phyloP scores from a whole-genome alignment of 2,113 vertebrate genomes.

The Proteles cristata region DNA sequence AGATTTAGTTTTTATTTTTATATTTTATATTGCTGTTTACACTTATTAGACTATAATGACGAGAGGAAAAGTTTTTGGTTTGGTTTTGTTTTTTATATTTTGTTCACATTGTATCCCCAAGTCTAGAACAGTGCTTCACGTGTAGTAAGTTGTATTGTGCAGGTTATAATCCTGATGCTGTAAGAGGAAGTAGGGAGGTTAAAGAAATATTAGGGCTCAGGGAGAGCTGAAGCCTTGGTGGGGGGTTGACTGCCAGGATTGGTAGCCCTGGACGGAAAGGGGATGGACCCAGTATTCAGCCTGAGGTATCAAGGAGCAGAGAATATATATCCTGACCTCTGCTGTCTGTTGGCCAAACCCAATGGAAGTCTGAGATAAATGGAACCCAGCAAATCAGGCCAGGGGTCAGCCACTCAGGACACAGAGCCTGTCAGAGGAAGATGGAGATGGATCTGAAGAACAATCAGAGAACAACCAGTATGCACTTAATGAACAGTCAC shows the following conservation, averaged over 20 bases:
- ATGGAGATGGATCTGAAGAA: fast-evolving
- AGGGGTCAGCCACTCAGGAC: background rate
- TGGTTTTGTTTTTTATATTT: background rate
- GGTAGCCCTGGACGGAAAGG: background rate
- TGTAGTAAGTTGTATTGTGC: background rate
- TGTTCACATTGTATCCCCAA: background rate
- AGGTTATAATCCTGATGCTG: background rate
- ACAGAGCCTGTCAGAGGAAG: background rate
- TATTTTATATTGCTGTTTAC: background rate
- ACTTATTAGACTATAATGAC: background rate
- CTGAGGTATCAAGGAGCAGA: fast-evolving
- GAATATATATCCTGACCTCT: background rate
- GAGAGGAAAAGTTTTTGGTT: background rate
- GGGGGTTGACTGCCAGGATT: fast-evolving
- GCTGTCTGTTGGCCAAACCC: background rate
- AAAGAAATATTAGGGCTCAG: background rate
- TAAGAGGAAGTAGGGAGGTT: background rate
- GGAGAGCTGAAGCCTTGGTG: background rate
- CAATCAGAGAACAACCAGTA: background rate
- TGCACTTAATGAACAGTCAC: background rate
- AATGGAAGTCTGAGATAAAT: background rate
- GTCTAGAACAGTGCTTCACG: background rate
- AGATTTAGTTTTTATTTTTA: background rate
- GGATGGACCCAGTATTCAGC: fast-evolving
- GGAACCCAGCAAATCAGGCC: background rate